These are phyloP conservation scores for Cataglyphis albicans DNA, from an alignment of 2,888 invertebrate genomes.

Conservation along the genomic window DNA sequence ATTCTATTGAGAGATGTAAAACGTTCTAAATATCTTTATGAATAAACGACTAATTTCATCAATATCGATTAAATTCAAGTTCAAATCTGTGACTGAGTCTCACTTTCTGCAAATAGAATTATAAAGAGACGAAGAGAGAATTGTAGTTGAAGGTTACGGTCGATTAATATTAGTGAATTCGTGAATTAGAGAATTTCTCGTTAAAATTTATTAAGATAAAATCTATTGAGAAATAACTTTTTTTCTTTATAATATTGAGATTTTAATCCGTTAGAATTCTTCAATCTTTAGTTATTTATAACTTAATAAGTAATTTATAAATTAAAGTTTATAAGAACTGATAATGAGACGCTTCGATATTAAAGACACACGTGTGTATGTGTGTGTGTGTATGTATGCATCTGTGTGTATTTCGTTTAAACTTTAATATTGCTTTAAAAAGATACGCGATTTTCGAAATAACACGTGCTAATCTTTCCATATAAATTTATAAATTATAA, in stretches of 20 bases:
- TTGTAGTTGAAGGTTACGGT: background rate
- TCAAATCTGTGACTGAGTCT: background rate
- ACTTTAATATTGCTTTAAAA: background rate
- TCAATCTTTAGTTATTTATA: background rate
- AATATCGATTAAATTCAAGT: conserved; percentile 12
- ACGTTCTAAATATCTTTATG: background rate
- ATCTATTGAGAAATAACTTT: background rate
- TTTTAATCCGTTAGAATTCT: background rate
- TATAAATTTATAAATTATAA: background rate
- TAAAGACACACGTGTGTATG: too few species aligned
- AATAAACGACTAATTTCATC: background rate
- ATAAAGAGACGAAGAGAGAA: background rate
- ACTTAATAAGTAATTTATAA: background rate
- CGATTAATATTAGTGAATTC: background rate
- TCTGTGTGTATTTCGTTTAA: background rate
- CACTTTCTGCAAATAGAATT: background rate
- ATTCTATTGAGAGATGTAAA: background rate
- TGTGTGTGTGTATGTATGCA: too few species aligned
- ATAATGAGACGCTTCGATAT: background rate
- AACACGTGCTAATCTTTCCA: background rate
- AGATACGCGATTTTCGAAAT: background rate
- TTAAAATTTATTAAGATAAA: background rate
- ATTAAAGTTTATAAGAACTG: background rate
- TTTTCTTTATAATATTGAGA: background rate
- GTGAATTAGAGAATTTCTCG: background rate